A percentile compares a stretch with the other conserved stretches of the same genome.
These are phyloP conservation scores for Bhutanitis thaidina DNA, from an alignment of 2,888 invertebrate genomes.

Conservation along the genomic window DNA sequence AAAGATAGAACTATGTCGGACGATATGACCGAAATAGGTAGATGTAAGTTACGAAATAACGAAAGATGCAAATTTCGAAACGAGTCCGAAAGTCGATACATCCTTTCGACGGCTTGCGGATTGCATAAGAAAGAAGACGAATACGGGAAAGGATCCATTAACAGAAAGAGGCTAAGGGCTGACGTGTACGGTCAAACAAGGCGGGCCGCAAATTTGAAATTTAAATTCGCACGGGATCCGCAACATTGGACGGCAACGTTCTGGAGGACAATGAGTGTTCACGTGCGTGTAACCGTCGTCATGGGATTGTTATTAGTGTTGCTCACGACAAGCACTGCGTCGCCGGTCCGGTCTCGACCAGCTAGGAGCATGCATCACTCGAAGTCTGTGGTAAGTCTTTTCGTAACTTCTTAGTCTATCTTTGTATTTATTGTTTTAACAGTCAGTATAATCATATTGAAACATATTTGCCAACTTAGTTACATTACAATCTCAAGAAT, in stretches of 20 bases:
- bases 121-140: slow-evolving; percentile 56
- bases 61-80: slow-evolving; percentile 46
- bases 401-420: too few relatives aligned
- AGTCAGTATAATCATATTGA: too few relatives aligned
- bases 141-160: slow-evolving; percentile 63
- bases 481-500: too few relatives aligned
- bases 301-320: slow-evolving; percentile 54
- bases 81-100: slow-evolving; percentile 41
- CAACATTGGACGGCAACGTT: slow-evolving; percentile 49
- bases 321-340: slow-evolving; percentile 53
- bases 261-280: slow-evolving; percentile 61
- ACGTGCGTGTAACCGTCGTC: slow-evolving; percentile 48
- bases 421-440: background rate
- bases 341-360: slow-evolving; percentile 47
- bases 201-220: slow-evolving; percentile 64
- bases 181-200: slow-evolving; percentile 57
- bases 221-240: slow-evolving; percentile 57
- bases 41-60: slow-evolving; percentile 53
- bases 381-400: slow-evolving; percentile 56
- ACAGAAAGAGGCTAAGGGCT: slow-evolving; percentile 53
- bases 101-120: slow-evolving; percentile 40
- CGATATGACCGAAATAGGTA: slow-evolving; percentile 69
- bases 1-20: slow-evolving; percentile 42
- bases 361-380: slow-evolving; percentile 50
- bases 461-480: too few relatives aligned